A percentile compares a stretch with the other conserved stretches of the same genome.
phyloP scores from a whole-genome alignment of 2,888 invertebrate genomes.

The Platycnemis pennipes region DNA sequence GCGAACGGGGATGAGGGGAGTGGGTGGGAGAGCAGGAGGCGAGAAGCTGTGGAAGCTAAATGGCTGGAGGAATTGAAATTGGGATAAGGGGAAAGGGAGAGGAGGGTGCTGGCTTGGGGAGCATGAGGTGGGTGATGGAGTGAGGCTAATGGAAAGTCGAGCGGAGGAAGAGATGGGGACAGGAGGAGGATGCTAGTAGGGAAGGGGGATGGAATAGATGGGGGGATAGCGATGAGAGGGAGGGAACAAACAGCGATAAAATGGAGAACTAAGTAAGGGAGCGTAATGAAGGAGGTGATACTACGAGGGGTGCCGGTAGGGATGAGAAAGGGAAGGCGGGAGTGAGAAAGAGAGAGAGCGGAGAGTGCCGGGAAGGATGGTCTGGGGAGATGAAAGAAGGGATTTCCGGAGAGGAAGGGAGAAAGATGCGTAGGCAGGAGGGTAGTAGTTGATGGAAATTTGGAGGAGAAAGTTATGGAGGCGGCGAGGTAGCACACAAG shows the following conservation, averaged over 20 bases:
- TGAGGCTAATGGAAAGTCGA: conserved; percentile 35
- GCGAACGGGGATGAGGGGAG: background rate
- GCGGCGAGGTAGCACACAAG: background rate
- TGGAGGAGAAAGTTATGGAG: conserved; percentile 6
- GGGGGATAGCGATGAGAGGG: conserved; percentile 5
- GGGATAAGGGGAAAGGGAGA: background rate
- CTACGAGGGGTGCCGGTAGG: background rate
- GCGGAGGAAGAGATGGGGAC: background rate
- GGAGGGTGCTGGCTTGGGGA: background rate
- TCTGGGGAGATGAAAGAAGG: background rate
- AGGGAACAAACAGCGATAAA: conserved; percentile 47
- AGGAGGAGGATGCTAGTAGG: background rate
- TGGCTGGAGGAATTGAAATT: conserved; percentile 67
- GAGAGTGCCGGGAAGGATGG: background rate
- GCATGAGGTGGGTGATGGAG: conserved; percentile 59
- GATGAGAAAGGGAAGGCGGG: background rate
- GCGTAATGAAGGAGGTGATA: conserved; percentile 59
- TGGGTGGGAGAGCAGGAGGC: background rate
- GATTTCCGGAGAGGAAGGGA: background rate
- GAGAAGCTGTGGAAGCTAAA: conserved; percentile 56
- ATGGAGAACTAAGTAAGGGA: conserved; percentile 67
- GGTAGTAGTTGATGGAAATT: conserved; percentile 4
- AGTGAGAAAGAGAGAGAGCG: background rate
- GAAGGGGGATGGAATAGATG: background rate
- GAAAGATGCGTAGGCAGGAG: background rate